These are phyloP conservation scores for Jordanella pulchra DNA, from an alignment of 2,797 vertebrate species.

Conservation along the genomic window DNA sequence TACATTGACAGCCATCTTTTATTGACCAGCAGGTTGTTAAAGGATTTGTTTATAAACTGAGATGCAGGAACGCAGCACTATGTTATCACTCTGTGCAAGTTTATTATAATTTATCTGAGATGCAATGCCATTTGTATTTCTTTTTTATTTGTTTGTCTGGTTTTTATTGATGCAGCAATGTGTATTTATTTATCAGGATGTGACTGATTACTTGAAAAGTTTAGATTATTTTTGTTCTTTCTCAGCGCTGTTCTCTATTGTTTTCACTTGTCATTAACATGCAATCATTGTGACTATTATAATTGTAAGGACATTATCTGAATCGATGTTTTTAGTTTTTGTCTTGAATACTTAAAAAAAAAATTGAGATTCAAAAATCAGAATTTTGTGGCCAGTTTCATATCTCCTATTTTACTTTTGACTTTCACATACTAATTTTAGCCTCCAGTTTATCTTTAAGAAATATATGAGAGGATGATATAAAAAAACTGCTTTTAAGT, in stretches of 20 bases:
- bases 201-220: constrained; percentile 83
- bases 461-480: not conserved
- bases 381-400: constrained; percentile 1
- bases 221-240: constrained; percentile 60
- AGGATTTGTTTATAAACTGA: constrained; percentile 48
- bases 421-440: not conserved
- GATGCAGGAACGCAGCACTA: constrained; percentile 63
- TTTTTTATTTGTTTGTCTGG: constrained; percentile 25
- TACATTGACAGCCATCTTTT: constrained; percentile 61
- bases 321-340: constrained; percentile 30
- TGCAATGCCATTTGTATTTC: constrained; percentile 68
- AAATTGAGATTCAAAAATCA: not conserved
- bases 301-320: constrained; percentile 53
- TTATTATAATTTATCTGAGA: constrained; percentile 71
- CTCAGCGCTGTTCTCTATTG: constrained; percentile 74
- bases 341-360: constrained; percentile 27
- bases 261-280: constrained; percentile 67
- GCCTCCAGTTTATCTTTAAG: not conserved
- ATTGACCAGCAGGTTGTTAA: constrained; percentile 53
- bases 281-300: constrained; percentile 63
- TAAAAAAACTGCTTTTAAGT: not conserved
- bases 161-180: constrained; percentile 75
- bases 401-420: not conserved
- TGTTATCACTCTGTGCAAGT: constrained; percentile 57
- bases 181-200: constrained; percentile 85